Base-by-base conservation (phyloP, 2,888 invertebrate species). In the Atherix ibis region DNA sequence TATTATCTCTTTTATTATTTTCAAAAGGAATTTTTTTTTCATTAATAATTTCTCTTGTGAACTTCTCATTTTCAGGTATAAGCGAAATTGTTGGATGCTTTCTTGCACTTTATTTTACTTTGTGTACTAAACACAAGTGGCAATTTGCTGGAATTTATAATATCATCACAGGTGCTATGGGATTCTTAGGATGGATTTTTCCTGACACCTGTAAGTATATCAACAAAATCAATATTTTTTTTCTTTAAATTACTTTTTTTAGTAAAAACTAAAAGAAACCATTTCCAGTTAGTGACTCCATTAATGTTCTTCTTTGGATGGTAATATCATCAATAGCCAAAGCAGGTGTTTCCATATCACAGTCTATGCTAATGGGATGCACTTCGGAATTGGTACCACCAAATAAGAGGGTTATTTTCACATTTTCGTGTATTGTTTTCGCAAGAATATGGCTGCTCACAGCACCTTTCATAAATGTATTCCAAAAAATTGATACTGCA, bases 71-170 rank as follows among this genome's bases (percentile, higher is more conserved):
- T 38, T 8, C 19, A 62, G 62, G 62, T 24, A 47, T 58, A 35
- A 53, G 56, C 16, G 64, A 64, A 46, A 54, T 64, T 3, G 39
- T 58, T 25, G 64, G 64, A 31, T 58, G 60, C 39, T 53, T 62
- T 25, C 30, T 61, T 38, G 64, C 58, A 3, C 46, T 63, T 13
- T 51, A 54, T 31, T 55, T 63, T 12, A 47, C 60, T 2, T 45
- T 62, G 29, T 53, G 56, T 32, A 50, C 51, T 38, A 52, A 50
- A 32, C 50, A 53, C 46, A 64, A 63, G 41, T 64, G 62, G 61
- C 49, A 54, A 24, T 56, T 45, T 39, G 55, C 58, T 4, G 61
- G 62, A 2, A 44, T 46, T 27, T 56, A 60, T 32, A 60, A 61
- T 38, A 56, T 57, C 27, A 31, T 60, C 1, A 54, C 58, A 2